Percentiles rank a stretch among this genome's conserved stretches.
Conservation (phyloP, 2,113 vertebrate species). For the Labrus mixtus region DNA sequence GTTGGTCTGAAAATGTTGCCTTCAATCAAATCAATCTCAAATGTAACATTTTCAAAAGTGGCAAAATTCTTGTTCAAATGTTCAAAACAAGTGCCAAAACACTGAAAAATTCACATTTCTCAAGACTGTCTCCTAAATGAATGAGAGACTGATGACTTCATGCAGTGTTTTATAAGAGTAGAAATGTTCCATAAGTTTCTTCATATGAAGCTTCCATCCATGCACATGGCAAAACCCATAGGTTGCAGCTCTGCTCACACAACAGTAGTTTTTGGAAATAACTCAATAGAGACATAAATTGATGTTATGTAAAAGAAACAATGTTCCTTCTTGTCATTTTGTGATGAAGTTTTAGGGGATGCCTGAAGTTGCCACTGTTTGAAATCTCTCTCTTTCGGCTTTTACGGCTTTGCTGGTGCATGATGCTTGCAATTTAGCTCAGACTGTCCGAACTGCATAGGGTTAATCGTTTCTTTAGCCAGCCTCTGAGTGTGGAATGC, state of each 20-base stretch:
- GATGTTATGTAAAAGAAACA: slow-evolving; percentile 35
- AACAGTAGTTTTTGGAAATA: slow-evolving; percentile 45
- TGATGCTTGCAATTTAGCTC: slow-evolving; percentile 72
- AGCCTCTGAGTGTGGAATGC: slow-evolving; percentile 56
- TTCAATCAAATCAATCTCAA: not conserved
- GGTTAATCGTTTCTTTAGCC: slow-evolving; percentile 53
- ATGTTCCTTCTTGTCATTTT: slow-evolving; percentile 29
- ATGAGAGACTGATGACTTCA: slow-evolving; percentile 7
- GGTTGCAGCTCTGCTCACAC: slow-evolving; percentile 22
- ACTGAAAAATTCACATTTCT: slow-evolving; percentile 15
- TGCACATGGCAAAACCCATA: slow-evolving; percentile 18
- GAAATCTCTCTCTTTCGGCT: slow-evolving; percentile 49
- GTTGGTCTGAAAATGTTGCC: slow-evolving; percentile 9
- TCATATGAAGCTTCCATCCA: slow-evolving; percentile 10
- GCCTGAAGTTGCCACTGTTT: slow-evolving; percentile 39
- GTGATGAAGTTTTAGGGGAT: slow-evolving; percentile 65
- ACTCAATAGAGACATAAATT: slow-evolving; percentile 37
- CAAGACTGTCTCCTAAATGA: slow-evolving; percentile 5
- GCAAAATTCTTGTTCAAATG: slow-evolving; percentile 8
- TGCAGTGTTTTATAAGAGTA: slow-evolving; percentile 27
- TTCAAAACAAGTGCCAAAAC: slow-evolving; percentile 66
- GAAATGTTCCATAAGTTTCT: slow-evolving; percentile 6
- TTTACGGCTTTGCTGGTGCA: slow-evolving; percentile 65
- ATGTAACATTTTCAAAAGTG: not conserved
- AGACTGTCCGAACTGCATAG: slow-evolving; percentile 45